phyloP scores from a whole-genome alignment of 1,140 invertebrate species.

The Papilio helenus region DNA sequence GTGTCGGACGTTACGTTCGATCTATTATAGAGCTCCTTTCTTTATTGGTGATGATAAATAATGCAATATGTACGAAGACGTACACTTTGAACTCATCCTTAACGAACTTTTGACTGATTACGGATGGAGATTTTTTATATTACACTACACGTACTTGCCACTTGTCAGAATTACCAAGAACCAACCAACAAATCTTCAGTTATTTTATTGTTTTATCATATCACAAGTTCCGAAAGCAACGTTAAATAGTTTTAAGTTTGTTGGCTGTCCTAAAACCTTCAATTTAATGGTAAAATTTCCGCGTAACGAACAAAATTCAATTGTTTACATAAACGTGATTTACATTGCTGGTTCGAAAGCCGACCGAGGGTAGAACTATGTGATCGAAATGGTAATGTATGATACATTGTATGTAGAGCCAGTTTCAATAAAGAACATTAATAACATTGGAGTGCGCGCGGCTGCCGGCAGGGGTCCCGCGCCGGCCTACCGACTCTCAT shows the following conservation, averaged over 20 bases:
- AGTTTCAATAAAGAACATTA: slow-evolving; percentile 47
- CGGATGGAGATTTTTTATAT: not conserved
- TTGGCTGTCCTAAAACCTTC: slow-evolving; percentile 56
- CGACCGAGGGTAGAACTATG: not conserved
- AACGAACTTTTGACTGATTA: slow-evolving; percentile 23
- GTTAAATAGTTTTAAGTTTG: not conserved
- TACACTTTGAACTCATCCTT: slow-evolving; percentile 34
- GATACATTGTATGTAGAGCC: slow-evolving; percentile 34
- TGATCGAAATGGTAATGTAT: slow-evolving; percentile 50
- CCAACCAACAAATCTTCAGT: not conserved
- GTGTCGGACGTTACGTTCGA: slow-evolving; percentile 62
- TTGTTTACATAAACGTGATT: slow-evolving; percentile 19
- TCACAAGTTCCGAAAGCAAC: not conserved
- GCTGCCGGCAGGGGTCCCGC: slow-evolving; percentile 66
- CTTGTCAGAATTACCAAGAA: not conserved
- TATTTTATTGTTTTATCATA: not conserved
- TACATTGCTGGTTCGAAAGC: slow-evolving; percentile 47
- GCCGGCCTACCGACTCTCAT: slow-evolving; percentile 79
- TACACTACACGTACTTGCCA: not conserved
- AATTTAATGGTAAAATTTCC: slow-evolving; percentile 65
- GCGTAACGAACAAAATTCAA: slow-evolving; percentile 46
- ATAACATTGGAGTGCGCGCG: slow-evolving; percentile 50
- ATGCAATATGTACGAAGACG: slow-evolving; percentile 11
- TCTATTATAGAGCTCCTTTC: slow-evolving; percentile 68
- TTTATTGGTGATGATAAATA: slow-evolving; percentile 66